phyloP scores from a whole-genome alignment of 2,888 invertebrate genomes.

The Cepaea hortensis region DNA sequence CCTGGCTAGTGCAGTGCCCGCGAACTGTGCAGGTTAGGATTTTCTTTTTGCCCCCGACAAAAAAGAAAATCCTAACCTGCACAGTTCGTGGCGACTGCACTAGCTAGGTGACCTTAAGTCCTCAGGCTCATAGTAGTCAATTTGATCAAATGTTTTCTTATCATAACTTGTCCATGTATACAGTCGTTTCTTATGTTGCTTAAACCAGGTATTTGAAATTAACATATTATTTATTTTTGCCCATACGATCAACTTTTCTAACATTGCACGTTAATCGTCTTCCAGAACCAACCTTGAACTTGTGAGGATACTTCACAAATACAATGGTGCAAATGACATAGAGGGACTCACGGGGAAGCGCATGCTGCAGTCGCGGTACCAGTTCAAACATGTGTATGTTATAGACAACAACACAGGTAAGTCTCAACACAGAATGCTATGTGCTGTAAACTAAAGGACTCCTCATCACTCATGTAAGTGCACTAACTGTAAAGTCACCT shows the following conservation, averaged over 20 bases:
- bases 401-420: conserved; percentile 34
- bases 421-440: background rate
- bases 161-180: too few species aligned
- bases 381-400: conserved; percentile 48
- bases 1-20: too few species aligned
- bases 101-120: too few species aligned
- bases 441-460: background rate
- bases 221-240: background rate
- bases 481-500: background rate
- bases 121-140: too few species aligned
- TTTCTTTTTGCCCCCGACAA: too few species aligned
- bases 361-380: conserved; percentile 55
- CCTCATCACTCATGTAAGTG: background rate
- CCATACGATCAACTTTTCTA: background rate
- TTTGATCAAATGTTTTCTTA: too few species aligned
- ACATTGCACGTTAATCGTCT: background rate
- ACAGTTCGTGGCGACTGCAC: too few species aligned
- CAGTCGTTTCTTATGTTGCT: too few species aligned
- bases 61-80: too few species aligned
- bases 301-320: conserved; percentile 72
- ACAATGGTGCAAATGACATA: conserved; percentile 75
- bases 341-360: conserved; percentile 70
- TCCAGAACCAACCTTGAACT: conserved; percentile 72
- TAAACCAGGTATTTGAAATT: background rate
- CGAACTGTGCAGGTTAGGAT: too few species aligned